Conservation (phyloP, 2,888 invertebrate genomes). For the Cheilosia variabilis region DNA sequence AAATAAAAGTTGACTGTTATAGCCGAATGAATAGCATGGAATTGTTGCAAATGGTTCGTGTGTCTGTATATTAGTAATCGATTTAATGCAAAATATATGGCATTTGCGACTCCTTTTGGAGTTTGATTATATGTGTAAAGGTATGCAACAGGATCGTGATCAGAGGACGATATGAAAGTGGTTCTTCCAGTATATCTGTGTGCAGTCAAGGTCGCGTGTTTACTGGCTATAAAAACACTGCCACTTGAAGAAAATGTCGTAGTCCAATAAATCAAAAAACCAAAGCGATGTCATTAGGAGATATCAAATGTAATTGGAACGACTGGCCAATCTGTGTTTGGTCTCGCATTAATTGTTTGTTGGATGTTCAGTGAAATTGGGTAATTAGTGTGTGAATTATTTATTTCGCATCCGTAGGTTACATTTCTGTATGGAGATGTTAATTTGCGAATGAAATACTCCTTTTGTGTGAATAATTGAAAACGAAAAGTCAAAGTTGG, state of each 20-base stretch:
- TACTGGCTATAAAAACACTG: background rate
- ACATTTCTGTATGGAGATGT: constrained; percentile 9
- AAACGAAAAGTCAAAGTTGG: constrained; percentile 4
- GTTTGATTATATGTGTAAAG: background rate
- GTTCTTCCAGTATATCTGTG: background rate
- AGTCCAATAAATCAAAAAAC: constrained; percentile 7
- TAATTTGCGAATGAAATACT: constrained; percentile 9
- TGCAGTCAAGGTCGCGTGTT: constrained; percentile 1
- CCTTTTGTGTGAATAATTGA: background rate
- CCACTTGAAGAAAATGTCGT: background rate
- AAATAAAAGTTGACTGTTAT: constrained; percentile 58
- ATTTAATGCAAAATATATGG: constrained; percentile 25
- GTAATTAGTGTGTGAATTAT: constrained; percentile 27
- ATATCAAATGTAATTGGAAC: background rate
- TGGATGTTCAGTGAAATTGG: constrained; percentile 2
- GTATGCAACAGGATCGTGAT: constrained; percentile 44
- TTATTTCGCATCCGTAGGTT: background rate
- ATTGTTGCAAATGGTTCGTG: constrained; percentile 23
- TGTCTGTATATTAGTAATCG: constrained; percentile 25
- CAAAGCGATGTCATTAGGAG: background rate
- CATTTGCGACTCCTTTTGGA: background rate
- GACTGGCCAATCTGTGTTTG: constrained; percentile 1
- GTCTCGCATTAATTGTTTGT: background rate
- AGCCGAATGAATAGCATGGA: constrained; percentile 30
- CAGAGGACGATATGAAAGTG: background rate